Conservation (phyloP, 2,888 invertebrate genomes). For the Crematogaster levior region DNA sequence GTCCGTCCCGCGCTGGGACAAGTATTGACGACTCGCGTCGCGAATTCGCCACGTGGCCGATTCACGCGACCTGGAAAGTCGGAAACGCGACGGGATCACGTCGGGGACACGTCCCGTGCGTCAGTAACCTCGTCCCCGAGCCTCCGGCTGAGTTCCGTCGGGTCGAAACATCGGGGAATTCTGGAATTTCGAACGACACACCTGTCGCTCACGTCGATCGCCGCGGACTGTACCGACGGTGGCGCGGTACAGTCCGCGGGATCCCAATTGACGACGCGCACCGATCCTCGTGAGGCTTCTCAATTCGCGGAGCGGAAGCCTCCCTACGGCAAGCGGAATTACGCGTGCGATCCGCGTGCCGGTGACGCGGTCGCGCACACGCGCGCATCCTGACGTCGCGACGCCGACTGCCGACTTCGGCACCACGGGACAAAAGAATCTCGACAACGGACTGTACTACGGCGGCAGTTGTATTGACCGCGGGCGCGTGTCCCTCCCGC, state of each 20-base stretch:
- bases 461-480: constrained; percentile 82
- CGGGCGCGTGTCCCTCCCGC: constrained; percentile 58
- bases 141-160: no score
- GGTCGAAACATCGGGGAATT: background rate
- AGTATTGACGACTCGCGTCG: constrained; percentile 14
- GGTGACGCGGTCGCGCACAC: background rate
- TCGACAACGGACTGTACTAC: constrained; percentile 76
- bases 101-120: background rate
- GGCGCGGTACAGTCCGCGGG: constrained; percentile 74
- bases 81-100: background rate
- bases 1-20: background rate
- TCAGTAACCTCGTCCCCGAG: no score
- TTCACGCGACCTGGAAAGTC: background rate
- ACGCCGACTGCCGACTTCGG: background rate
- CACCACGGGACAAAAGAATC: constrained; percentile 74
- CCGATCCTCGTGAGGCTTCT: background rate
- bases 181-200: background rate
- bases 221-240: constrained; percentile 61
- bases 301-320: background rate
- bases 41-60: background rate
- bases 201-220: constrained; percentile 31
- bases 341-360: background rate
- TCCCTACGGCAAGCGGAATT: no score
- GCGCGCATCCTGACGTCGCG: background rate
- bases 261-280: constrained; percentile 73